These are phyloP conservation scores for Neotoma lepida DNA, from an alignment of 2,113 vertebrate species.

Conservation along the genomic window DNA sequence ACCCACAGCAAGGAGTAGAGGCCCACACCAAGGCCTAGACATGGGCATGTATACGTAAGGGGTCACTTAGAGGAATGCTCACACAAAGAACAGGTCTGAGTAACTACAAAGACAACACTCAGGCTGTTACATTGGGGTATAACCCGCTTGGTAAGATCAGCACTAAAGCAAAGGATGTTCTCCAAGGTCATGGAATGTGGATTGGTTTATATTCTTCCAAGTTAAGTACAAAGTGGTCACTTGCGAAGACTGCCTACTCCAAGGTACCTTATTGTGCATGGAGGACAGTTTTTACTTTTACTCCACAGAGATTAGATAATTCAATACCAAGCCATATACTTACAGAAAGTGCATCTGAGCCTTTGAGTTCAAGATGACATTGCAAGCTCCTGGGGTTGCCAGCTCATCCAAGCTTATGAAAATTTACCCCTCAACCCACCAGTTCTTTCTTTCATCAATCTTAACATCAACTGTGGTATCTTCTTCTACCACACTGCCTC, in stretches of 20 bases:
- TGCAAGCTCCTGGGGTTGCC: neutral
- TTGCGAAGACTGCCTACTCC: neutral
- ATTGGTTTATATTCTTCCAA: neutral
- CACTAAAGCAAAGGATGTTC: neutral
- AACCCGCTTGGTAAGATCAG: neutral
- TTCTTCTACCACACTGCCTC: neutral
- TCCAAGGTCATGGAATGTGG: neutral
- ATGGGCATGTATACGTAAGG: neutral
- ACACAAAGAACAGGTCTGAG: neutral
- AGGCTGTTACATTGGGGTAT: neutral
- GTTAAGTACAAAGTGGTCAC: neutral
- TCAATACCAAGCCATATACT: neutral
- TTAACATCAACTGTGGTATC: accelerated
- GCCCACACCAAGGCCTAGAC: neutral
- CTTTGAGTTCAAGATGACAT: neutral
- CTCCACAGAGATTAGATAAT: neutral
- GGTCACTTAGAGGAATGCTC: neutral
- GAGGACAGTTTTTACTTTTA: neutral
- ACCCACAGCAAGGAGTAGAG: neutral
- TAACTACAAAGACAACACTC: neutral
- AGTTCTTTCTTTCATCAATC: neutral
- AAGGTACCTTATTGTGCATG: neutral
- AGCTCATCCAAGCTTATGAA: neutral
- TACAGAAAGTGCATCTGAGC: neutral
- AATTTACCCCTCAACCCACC: neutral